These are phyloP conservation scores for Cheilosia variabilis DNA, from an alignment of 2,888 invertebrate genomes.

Conservation along the genomic window DNA sequence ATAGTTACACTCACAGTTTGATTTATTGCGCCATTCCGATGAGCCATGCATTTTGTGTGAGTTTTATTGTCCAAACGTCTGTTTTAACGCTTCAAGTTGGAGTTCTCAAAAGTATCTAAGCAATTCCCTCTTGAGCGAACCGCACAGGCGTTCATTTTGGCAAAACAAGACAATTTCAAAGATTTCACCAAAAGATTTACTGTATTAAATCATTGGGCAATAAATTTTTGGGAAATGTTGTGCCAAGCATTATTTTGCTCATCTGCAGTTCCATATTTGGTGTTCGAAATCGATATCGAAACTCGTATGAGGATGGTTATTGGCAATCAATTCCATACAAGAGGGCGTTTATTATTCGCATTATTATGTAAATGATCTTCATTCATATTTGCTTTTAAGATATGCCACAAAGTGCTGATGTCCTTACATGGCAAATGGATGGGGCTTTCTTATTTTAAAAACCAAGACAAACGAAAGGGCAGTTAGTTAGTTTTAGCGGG, in stretches of 20 bases:
- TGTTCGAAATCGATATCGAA: not conserved
- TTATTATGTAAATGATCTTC: slow-evolving; percentile 11
- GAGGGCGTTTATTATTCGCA: slow-evolving; percentile 16
- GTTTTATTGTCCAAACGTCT: too few relatives aligned
- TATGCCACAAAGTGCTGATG: slow-evolving; percentile 12
- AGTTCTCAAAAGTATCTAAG: not conserved
- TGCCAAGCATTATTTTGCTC: slow-evolving; percentile 5
- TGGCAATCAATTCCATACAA: not conserved
- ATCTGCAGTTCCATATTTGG: slow-evolving; percentile 11
- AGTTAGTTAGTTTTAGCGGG: too few relatives aligned
- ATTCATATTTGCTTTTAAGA: slow-evolving; percentile 17
- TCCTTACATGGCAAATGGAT: not conserved
- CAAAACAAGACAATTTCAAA: not conserved
- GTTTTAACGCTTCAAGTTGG: too few relatives aligned
- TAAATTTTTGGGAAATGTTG: slow-evolving; percentile 12
- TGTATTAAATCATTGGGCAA: slow-evolving; percentile 10
- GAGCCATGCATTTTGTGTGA: too few relatives aligned
- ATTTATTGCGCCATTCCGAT: too few relatives aligned
- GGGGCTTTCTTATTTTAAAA: too few relatives aligned
- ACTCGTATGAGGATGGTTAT: slow-evolving; percentile 8
- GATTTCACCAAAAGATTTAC: not conserved
- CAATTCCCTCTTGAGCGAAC: not conserved
- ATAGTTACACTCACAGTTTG: too few relatives aligned
- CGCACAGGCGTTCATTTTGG: slow-evolving; percentile 14
- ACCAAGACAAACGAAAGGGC: too few relatives aligned